Evolutionary conservation across 92 coral and sea anemone species (phyloP).

Genomic region (Plumapathes pennacea): DNA sequence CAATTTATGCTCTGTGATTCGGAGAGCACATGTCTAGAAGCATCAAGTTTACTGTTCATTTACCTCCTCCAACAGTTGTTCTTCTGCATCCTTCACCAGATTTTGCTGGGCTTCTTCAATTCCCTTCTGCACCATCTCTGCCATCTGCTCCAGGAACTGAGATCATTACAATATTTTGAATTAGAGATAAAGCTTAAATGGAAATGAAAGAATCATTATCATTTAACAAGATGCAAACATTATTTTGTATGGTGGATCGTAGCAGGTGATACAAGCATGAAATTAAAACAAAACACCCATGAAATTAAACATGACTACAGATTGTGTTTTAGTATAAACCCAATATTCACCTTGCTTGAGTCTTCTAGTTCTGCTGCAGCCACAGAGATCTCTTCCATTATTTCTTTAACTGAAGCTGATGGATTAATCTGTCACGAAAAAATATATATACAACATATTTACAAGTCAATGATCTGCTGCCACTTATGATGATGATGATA

Average conservation of each 20-base stretch:
- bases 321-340: not conserved
- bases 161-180: no score
- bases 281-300: no score
- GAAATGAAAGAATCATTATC: no score
- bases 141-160: conserved; percentile 96
- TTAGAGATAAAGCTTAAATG: no score
- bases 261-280: no score
- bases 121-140: conserved; percentile 83
- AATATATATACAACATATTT: no score
- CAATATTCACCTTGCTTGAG: conserved; percentile 77
- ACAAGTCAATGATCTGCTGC: no score
- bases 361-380: conserved; percentile 87
- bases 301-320: no score
- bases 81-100: conserved; percentile 87
- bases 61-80: conserved; percentile 89
- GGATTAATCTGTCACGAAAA: conserved; percentile 75
- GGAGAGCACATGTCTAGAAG: not conserved
- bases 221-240: no score
- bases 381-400: conserved; percentile 71
- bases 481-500: no score
- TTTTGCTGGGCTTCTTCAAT: conserved; percentile 95
- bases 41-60: not conserved
- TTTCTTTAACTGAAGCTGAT: conserved; percentile 51
- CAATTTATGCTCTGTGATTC: no score
- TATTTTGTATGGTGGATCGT: no score